Evolutionary conservation across 2,888 invertebrate genomes (phyloP).

Genomic region (Latheticus oryzae): DNA sequence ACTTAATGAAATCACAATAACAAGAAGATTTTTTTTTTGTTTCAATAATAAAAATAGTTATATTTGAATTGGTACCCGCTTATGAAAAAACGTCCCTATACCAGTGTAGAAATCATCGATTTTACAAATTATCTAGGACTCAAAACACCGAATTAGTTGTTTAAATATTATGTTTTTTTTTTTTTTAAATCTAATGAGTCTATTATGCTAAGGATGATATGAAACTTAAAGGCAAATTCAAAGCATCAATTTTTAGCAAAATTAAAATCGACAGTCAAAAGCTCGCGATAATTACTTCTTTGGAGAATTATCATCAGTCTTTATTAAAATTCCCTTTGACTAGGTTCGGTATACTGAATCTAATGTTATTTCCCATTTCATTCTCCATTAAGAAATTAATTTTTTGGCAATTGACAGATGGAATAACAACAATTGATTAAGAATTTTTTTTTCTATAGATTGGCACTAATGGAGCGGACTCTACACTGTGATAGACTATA

Average conservation of each 20-base stretch:
- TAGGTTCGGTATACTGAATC: slow-evolving; percentile 45
- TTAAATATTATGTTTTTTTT: no score
- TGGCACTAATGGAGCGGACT: slow-evolving; percentile 58
- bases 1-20: slow-evolving; percentile 57
- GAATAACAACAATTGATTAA: slow-evolving; percentile 29
- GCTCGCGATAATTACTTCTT: slow-evolving; percentile 12
- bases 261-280: slow-evolving; percentile 9
- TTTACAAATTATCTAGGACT: slow-evolving; percentile 43
- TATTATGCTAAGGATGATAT: no score
- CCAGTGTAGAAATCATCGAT: slow-evolving; percentile 52
- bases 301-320: slow-evolving; percentile 39
- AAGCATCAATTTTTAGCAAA: no score
- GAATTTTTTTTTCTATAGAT: slow-evolving; percentile 45
- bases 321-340: slow-evolving; percentile 35
- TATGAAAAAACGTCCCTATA: slow-evolving; percentile 52
- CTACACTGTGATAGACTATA: slow-evolving; percentile 59
- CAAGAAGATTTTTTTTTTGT: slow-evolving; percentile 50
- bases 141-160: slow-evolving; percentile 47
- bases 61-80: slow-evolving; percentile 60
- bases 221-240: no score
- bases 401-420: slow-evolving; percentile 20
- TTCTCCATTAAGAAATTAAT: slow-evolving; percentile 26
- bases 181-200: no score
- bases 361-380: slow-evolving; percentile 26
- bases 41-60: slow-evolving; percentile 60